These are phyloP conservation scores for Corythornis vintsioides DNA, from an alignment of 2,113 vertebrate species.

Conservation along the genomic window DNA sequence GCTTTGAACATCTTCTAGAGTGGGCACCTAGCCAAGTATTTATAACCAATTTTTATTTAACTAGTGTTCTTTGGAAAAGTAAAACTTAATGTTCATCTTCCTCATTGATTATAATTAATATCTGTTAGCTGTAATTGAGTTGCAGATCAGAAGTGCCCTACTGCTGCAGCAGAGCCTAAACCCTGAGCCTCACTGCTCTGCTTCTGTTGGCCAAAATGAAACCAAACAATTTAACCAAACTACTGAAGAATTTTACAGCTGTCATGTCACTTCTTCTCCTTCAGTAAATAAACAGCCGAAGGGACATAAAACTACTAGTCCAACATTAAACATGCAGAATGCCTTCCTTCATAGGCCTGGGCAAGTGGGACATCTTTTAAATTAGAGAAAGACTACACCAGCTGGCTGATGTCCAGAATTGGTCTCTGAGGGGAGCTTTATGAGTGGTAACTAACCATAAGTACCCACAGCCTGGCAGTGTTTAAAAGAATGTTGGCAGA, in stretches of 20 bases:
- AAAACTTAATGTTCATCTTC: background rate
- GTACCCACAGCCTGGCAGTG: slow-evolving; percentile 23
- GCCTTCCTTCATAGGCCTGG: background rate
- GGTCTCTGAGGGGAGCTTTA: slow-evolving; percentile 23
- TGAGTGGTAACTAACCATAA: slow-evolving; percentile 44
- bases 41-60: background rate
- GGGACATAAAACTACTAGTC: background rate
- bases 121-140: background rate
- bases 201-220: background rate
- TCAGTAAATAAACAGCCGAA: background rate
- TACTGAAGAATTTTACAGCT: background rate
- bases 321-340: background rate
- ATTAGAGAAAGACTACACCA: slow-evolving; percentile 10
- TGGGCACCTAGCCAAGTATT: background rate
- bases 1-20: background rate
- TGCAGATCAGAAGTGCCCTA: background rate
- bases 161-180: background rate
- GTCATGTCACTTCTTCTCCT: background rate
- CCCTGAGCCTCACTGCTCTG: background rate
- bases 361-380: slow-evolving; percentile 27
- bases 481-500: slow-evolving; percentile 56
- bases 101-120: background rate
- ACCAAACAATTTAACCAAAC: background rate
- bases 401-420: slow-evolving; percentile 39
- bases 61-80: background rate